These are phyloP conservation scores for Malurus splendens DNA, from an alignment of 2,797 vertebrate species.

Conservation along the genomic window DNA sequence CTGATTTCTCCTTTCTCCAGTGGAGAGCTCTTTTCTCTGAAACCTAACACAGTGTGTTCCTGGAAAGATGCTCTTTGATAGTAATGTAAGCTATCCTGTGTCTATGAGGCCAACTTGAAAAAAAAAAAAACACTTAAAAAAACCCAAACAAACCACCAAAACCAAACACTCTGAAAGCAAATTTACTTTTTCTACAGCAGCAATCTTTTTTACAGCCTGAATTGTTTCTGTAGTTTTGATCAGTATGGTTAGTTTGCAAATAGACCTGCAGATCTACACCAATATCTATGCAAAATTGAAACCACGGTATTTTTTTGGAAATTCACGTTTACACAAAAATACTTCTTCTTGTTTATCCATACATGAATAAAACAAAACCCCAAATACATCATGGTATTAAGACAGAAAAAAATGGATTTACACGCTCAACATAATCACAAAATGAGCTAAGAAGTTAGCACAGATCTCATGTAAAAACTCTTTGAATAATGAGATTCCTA, in stretches of 20 bases:
- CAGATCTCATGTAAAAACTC: neutral
- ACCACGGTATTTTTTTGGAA: neutral
- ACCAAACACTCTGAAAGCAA: neutral
- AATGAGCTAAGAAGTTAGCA: neutral
- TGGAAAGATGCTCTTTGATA: neutral
- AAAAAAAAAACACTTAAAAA: neutral
- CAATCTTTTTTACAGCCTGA: accelerated
- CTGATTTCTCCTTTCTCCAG: neutral
- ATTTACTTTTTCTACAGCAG: neutral
- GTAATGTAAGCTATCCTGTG: neutral
- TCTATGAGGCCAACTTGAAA: neutral
- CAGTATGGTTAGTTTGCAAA: neutral
- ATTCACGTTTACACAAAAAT: neutral
- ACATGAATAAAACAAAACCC: neutral
- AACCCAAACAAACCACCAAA: neutral
- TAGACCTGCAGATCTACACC: neutral
- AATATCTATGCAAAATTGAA: neutral
- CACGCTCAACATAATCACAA: neutral
- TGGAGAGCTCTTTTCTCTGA: neutral
- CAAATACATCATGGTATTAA: neutral
- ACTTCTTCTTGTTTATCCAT: neutral
- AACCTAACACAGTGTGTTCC: neutral
- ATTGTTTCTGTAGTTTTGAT: neutral
- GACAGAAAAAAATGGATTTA: neutral
- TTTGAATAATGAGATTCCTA: neutral